Base-by-base conservation (phyloP, 2,113 vertebrate genomes). In the Amblyornis subalaris region DNA sequence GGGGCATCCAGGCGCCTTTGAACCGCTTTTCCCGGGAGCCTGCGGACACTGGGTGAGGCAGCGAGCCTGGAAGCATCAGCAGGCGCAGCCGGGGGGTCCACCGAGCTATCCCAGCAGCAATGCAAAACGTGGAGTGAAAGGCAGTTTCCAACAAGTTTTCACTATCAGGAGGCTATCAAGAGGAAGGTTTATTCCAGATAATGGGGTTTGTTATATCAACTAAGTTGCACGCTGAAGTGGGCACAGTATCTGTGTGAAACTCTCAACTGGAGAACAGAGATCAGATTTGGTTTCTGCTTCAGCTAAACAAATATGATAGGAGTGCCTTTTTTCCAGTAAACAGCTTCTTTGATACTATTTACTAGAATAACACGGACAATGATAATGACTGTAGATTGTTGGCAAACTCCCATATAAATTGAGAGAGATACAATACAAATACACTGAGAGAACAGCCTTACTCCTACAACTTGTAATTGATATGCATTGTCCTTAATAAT, bases 131-230 rank as follows among this genome's bases (percentile, higher is more conserved):
- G 14, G 26, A 73, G 33, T 4, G 9, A 55, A 74, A 83, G 42
- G 55, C 20, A 12, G 31, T 22, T 82, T 35, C 31, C 44, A 36
- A 7, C 21, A 47, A 80, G 66, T 76, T 88, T 76, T 66, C 19
- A 1, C 0, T 45, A 8, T 40, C n/a, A 1, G 48, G 11, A 1
- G 48, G 11, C 53, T 74, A 1, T 12, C 26, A 7, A 22, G 35
- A 9, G 36, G 16, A 15, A 29, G 29, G 18, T 64, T 86, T 72
- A 53, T 35, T 38, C 13, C 18, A 7, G 2, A 31, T 77, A 24
- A 22, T 1, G 14, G 18, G 47, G 23, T 62, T 76, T 64, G 38
- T 55, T 80, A 6, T 14, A 36, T 57, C 20, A 10, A 33, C 19
- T 73, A 29, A 66, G n/a, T 57, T 13, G 24, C 42, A 33, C 1